Percentiles rank a stretch among this genome's conserved stretches.
Evolutionary conservation across 1,140 invertebrate genomes (phyloP).

Genomic region (Euwallacea fornicatus): DNA sequence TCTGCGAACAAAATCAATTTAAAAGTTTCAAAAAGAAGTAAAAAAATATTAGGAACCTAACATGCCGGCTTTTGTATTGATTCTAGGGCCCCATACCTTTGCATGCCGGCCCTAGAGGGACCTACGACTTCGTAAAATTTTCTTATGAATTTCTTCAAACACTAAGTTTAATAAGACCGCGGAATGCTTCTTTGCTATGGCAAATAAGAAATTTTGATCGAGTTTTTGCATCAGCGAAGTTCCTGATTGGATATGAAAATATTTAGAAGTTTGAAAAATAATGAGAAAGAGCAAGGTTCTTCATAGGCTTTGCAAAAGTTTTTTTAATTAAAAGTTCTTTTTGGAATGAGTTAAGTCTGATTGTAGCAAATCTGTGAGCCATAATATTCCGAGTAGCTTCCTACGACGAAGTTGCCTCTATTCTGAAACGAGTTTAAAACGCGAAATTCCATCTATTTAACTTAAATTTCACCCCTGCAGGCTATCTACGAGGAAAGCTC

Average conservation of each 20-base stretch:
- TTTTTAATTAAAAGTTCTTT: slow-evolving; percentile 13
- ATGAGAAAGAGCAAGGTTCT: slow-evolving; percentile 10
- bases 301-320: neutral
- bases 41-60: too few relatives aligned
- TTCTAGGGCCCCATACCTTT: too few relatives aligned
- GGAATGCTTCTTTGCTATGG: too few relatives aligned
- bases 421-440: slow-evolving; percentile 17
- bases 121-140: too few relatives aligned
- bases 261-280: slow-evolving; percentile 14
- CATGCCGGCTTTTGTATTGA: too few relatives aligned
- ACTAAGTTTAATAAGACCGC: too few relatives aligned
- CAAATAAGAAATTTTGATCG: slow-evolving; percentile 5
- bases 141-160: too few relatives aligned
- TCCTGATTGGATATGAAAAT: neutral
- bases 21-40: neutral
- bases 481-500: neutral
- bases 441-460: slow-evolving; percentile 20
- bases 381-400: too few relatives aligned
- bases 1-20: neutral
- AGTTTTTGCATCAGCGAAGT: neutral
- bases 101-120: too few relatives aligned
- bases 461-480: slow-evolving; percentile 15
- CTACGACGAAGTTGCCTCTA: too few relatives aligned
- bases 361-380: too few relatives aligned
- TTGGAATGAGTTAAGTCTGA: too few relatives aligned